Evolutionary conservation across 1,140 invertebrate genomes (phyloP), one percentile per base, ranked within the genome.

Genomic region (Achatina immaculata): DNA sequence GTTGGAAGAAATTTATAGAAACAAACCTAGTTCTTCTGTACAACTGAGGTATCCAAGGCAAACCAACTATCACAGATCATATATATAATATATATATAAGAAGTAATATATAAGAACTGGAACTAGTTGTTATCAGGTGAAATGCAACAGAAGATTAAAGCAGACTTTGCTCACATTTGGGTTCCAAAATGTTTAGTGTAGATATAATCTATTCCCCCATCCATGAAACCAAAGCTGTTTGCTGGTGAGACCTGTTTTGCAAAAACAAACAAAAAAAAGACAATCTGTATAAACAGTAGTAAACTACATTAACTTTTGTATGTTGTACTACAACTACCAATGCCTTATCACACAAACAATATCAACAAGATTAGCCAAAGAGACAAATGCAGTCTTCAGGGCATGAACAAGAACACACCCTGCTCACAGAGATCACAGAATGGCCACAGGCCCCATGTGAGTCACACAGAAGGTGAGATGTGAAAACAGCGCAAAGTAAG

Each of bases 191-290:
- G 79, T 43, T 62, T 51, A 19, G 40, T 81, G 72, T 84, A 85
- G 19, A 58, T 75, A 65, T 65, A 78, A 71, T 85, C 82, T 48
- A 86, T 84, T 24, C 83, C 84, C 28, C 84, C 83, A 84, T 85
- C 83, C 83, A 86, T 86, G 55, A 85, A 86, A 48, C 84, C 85
- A 81, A 85, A 86, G 73, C 82, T 83, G 62, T 85, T 85, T 19
- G 81, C 84, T 36, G 84, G 82, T 24, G 85, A 85, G 21, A 85
- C 83, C 83, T 86, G 78, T 31, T 51, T 55, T 58, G 58, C 19
- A 55, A 45, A 65, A 4, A 43, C 3, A 28, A 48, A 75, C 21
- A 16, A 28, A 21, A 24, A n/a, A 43, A 55, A 76, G 19, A 73
- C 24, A 28, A n/a, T n/a, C n/a, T n/a, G n/a, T n/a, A n/a, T n/a